Conservation (phyloP, 2,113 vertebrate species). For the Atractosteus spatula region DNA sequence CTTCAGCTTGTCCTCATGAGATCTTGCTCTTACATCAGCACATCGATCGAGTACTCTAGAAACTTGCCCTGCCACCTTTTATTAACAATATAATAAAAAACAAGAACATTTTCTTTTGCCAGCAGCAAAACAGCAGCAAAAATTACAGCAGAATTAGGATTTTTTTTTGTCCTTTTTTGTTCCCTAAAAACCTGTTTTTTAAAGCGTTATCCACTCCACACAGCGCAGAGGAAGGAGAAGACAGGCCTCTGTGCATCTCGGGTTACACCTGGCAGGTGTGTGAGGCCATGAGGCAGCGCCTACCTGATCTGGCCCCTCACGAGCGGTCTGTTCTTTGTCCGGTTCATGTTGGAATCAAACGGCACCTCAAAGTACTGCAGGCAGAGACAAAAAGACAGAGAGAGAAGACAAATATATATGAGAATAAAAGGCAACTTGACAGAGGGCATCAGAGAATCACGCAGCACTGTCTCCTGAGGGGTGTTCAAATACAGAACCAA, state of each 20-base stretch:
- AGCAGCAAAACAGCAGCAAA: too few relatives aligned
- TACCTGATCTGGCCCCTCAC: conserved; percentile 98
- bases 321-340: conserved; percentile 94
- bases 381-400: neutral
- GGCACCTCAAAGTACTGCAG: conserved; percentile 96
- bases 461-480: neutral
- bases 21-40: too few relatives aligned
- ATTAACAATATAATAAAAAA: too few relatives aligned
- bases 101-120: too few relatives aligned
- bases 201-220: too few relatives aligned
- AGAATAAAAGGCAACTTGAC: neutral
- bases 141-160: too few relatives aligned
- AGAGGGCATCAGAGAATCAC: neutral
- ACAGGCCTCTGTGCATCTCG: conserved; percentile 4
- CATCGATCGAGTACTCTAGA: too few relatives aligned
- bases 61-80: too few relatives aligned
- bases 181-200: too few relatives aligned
- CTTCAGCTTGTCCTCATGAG: too few relatives aligned
- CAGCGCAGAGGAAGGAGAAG: too few relatives aligned
- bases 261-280: conserved; percentile 41
- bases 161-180: too few relatives aligned
- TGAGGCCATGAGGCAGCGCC: conserved; percentile 19
- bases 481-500: neutral
- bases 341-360: conserved; percentile 98
- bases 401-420: neutral